Evolutionary conservation across 1,140 invertebrate genomes (phyloP), one percentile per base, ranked within the genome.

Genomic region (Macrocentrus cingulum): DNA sequence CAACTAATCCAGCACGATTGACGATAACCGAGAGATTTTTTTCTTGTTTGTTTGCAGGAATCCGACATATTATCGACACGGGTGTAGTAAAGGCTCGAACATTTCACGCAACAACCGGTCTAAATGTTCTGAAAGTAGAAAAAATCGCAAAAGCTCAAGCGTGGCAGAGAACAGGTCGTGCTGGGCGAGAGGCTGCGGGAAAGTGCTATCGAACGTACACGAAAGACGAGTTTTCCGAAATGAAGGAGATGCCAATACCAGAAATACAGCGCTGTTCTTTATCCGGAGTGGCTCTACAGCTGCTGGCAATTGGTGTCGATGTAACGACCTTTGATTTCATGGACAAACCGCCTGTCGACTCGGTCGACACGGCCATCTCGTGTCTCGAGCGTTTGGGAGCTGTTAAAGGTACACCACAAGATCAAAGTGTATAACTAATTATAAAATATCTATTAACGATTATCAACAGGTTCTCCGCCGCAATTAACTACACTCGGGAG

Each of bases 51-150:
- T n/a, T n/a, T n/a, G n/a, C n/a, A 80, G 93, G 94, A 16, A 94
- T 99, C 57, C 89, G 91, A 65, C 92, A 89, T 80, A 94, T 99
- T 2, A 90, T 99, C 58, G 98, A 99, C 73, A 88, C 89, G 59
- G 97, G 97, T 5, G 89, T 91, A 74, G 95, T 98, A 0, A 99
- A 99, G 82, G 85, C 85, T 54, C 88, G 88, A 74, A 85, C 87
- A 0, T 94, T 90, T 81, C 90, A 93, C 69, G 84, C 91, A 3
- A 81, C 79, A 11, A 94, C 89, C 22, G 92, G 93, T 9, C 81
- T 97, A 39, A 94, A 98, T 75, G 75, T 91, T 8, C 74, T 98
- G 32, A 88, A 88, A 69, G 88, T 97, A 1, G 84, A 90, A 48
- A 82, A 85, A 67, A 88, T 97, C 59, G 95, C 95, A 2, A 89